These are phyloP conservation scores for Tanypteryx hageni DNA, from an alignment of 2,888 invertebrate species.

Conservation along the genomic window DNA sequence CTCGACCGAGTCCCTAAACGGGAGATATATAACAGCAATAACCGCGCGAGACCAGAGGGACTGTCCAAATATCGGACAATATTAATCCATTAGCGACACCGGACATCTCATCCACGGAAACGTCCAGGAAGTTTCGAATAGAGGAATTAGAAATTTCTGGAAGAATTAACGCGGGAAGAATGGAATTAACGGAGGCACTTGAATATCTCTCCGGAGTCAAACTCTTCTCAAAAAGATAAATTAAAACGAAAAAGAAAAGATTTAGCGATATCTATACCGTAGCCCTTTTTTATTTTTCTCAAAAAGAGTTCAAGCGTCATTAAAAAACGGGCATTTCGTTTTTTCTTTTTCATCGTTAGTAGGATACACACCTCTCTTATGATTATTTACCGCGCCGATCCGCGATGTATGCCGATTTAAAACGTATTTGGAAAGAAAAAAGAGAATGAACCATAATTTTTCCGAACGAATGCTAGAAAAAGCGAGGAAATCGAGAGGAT, in stretches of 20 bases:
- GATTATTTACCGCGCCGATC: no score
- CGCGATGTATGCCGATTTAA: background rate
- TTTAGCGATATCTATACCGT: background rate
- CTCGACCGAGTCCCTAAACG: background rate
- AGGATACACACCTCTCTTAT: no score
- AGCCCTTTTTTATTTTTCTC: background rate
- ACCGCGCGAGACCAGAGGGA: background rate
- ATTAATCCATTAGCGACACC: background rate
- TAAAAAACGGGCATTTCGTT: no score
- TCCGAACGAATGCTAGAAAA: conserved; percentile 4
- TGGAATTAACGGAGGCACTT: no score
- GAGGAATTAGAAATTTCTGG: background rate
- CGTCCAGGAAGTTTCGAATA: background rate
- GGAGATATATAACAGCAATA: background rate
- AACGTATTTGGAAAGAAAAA: background rate
- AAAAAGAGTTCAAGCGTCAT: no score
- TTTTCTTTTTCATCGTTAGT: no score
- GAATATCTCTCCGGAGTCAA: background rate
- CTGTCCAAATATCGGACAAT: background rate
- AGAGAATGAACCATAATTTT: background rate
- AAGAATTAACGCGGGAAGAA: background rate
- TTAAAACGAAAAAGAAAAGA: background rate
- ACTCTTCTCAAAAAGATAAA: background rate
- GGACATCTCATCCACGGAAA: background rate
- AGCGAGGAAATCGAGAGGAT: background rate